phyloP scores from a whole-genome alignment of 2,113 vertebrate genomes.

The Limanda limanda region DNA sequence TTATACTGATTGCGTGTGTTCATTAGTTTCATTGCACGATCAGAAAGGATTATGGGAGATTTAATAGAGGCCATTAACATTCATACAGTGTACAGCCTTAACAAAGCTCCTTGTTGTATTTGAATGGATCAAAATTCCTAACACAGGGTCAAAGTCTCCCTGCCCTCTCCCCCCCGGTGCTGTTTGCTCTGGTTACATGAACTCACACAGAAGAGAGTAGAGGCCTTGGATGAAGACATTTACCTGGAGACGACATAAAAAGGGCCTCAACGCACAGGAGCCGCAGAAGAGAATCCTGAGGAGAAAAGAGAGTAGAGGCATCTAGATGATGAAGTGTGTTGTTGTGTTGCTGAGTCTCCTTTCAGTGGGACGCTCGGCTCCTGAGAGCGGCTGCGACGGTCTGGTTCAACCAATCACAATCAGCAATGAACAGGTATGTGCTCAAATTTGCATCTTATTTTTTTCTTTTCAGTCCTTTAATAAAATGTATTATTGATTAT shows the following conservation, averaged over 20 bases:
- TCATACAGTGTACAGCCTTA: too few relatives aligned
- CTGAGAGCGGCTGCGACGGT: slow-evolving; percentile 55
- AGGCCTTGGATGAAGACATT: neutral
- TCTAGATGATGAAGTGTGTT: slow-evolving; percentile 54
- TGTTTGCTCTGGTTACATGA: slow-evolving; percentile 49
- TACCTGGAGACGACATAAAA: neutral
- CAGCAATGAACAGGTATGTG: slow-evolving; percentile 64
- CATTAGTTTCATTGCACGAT: too few relatives aligned
- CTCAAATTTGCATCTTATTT: neutral
- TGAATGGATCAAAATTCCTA: too few relatives aligned
- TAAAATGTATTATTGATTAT: too few relatives aligned
- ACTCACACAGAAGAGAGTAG: neutral
- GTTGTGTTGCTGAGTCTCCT: slow-evolving; percentile 59
- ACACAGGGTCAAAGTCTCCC: slow-evolving; percentile 47
- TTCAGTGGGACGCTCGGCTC: slow-evolving; percentile 44
- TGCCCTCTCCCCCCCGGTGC: too few relatives aligned
- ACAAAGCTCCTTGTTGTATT: too few relatives aligned
- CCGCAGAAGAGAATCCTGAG: neutral
- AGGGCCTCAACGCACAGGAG: neutral
- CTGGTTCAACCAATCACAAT: slow-evolving; percentile 58
- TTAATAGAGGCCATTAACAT: too few relatives aligned
- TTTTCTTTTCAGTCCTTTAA: neutral
- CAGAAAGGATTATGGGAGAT: too few relatives aligned
- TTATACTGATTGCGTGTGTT: too few relatives aligned
- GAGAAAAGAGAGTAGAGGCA: neutral